phyloP scores from a whole-genome alignment of 1,140 invertebrate species.

The Odontomachus brunneus region DNA sequence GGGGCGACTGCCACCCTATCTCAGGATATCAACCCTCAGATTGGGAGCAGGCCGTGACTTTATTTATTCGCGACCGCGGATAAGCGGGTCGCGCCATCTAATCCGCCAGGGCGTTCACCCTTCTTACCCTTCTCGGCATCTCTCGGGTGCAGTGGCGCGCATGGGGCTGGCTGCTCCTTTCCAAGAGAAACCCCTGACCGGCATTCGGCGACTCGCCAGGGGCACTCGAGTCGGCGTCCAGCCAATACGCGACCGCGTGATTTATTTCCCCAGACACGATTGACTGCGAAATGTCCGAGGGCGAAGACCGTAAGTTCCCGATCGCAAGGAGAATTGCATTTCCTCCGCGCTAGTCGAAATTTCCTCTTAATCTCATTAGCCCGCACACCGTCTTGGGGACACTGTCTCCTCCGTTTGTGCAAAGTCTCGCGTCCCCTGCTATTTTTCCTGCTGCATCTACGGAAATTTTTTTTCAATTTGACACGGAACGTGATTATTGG shows the following conservation, averaged over 20 bases:
- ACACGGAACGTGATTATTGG: no score
- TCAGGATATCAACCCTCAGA: conserved; percentile 40
- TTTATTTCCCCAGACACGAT: conserved; percentile 5
- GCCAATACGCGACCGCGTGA: conserved; percentile 20
- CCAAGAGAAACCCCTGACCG: no score
- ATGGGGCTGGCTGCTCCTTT: not conserved
- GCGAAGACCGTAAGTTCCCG: no score
- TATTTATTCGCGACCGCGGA: conserved; percentile 57
- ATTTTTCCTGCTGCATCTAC: no score
- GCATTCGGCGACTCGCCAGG: conserved; percentile 20
- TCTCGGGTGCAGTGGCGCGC: not conserved
- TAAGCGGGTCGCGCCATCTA: conserved; percentile 42
- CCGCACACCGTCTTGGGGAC: no score
- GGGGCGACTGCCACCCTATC: not conserved
- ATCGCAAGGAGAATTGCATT: no score
- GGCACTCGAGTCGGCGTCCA: conserved; percentile 5
- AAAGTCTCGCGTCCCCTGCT: no score
- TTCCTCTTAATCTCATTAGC: no score
- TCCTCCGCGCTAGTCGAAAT: no score
- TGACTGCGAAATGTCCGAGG: not conserved
- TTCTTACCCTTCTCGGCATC: no score
- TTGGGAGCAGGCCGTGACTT: conserved; percentile 48
- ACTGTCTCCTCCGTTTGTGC: no score
- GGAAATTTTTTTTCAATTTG: no score
- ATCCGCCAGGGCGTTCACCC: not conserved